These are phyloP conservation scores for Strix uralensis DNA, from an alignment of 2,113 vertebrate species.

Conservation along the genomic window DNA sequence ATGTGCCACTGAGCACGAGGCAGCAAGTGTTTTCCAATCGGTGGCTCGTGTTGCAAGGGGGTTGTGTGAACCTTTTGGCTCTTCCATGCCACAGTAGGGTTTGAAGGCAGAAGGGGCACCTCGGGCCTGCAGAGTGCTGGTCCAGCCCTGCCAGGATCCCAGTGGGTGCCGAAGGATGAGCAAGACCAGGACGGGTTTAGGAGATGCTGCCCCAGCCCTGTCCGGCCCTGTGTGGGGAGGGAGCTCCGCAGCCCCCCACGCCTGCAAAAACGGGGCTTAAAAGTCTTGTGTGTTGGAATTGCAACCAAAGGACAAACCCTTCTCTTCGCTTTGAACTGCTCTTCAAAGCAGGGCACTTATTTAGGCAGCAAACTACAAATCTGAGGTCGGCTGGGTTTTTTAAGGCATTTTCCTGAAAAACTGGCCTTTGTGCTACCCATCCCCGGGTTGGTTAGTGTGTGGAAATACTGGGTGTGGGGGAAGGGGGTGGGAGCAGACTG, in stretches of 20 bases:
- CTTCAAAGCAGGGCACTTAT: background rate
- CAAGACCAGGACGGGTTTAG: background rate
- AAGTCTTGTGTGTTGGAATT: too few relatives aligned
- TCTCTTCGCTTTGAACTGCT: background rate
- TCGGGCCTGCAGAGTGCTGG: background rate
- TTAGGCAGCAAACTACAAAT: background rate
- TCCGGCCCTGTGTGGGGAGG: background rate
- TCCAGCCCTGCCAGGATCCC: background rate
- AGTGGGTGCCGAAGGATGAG: rapidly evolving
- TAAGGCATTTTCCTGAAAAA: background rate
- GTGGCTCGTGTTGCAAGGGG: too few relatives aligned
- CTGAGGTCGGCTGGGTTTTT: background rate
- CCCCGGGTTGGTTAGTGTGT: background rate
- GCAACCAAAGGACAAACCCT: background rate
- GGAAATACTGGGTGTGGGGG: too few relatives aligned
- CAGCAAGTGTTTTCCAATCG: background rate
- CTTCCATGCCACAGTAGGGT: rapidly evolving
- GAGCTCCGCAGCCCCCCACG: background rate
- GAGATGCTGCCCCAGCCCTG: background rate
- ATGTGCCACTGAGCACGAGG: background rate
- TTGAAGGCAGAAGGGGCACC: background rate
- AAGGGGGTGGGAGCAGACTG: background rate
- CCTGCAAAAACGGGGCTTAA: background rate
- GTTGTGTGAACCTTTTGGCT: background rate
- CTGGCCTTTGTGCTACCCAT: background rate